Evolutionary conservation across 2,888 invertebrate genomes (phyloP).

Genomic region (Heteromurus nitidus): DNA sequence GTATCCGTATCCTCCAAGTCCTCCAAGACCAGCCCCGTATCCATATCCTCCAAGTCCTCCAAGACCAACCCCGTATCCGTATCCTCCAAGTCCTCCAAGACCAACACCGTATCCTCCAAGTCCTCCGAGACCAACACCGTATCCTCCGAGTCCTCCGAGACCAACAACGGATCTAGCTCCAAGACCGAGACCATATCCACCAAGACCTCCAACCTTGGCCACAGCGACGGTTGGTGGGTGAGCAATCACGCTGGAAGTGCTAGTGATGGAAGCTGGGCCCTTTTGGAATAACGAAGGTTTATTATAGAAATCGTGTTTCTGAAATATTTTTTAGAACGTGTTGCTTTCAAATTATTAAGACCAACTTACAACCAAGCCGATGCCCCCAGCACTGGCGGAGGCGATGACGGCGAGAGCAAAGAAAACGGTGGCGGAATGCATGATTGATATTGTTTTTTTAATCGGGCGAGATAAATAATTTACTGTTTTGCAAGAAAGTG

Average conservation of each 20-base stretch:
- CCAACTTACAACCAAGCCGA: neutral
- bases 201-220: neutral
- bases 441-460: no score
- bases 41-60: neutral
- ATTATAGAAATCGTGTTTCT: no score
- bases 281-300: neutral
- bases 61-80: neutral
- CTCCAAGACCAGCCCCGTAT: neutral
- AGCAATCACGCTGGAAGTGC: neutral
- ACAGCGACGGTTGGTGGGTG: neutral
- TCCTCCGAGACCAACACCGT: neutral
- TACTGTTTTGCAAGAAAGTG: neutral
- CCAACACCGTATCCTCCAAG: neutral
- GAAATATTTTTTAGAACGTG: no score
- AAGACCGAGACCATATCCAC: neutral
- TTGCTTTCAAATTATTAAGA: neutral
- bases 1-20: neutral
- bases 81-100: neutral
- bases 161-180: neutral
- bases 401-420: conserved; percentile 32
- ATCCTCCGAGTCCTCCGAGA: neutral
- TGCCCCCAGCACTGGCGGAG: conserved; percentile 1
- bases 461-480: no score
- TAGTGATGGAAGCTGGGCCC: neutral
- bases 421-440: conserved; percentile 35